Conservation (phyloP, 2,888 invertebrate genomes). For the Pseudeuparius sepicola region DNA sequence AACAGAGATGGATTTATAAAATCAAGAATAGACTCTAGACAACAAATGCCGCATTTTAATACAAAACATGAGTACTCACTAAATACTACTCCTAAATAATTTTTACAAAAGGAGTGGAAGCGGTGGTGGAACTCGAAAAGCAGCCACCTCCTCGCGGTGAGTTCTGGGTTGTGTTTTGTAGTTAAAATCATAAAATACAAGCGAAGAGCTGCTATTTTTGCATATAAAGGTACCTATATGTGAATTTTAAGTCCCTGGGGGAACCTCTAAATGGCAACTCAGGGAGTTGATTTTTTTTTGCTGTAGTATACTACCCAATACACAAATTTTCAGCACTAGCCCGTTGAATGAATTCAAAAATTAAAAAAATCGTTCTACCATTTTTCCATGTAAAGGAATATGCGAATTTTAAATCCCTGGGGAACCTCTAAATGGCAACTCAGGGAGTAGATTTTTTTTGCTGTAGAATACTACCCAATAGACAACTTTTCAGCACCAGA, state of each 20-base stretch:
- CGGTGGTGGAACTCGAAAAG: too few relatives aligned
- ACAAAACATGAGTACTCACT: constrained; percentile 4
- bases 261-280: too few relatives aligned
- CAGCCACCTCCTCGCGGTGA: too few relatives aligned
- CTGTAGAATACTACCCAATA: too few relatives aligned
- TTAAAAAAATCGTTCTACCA: too few relatives aligned
- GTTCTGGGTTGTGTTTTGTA: constrained; percentile 4
- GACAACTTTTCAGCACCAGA: too few relatives aligned
- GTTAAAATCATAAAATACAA: constrained; percentile 5
- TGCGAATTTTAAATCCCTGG: too few relatives aligned
- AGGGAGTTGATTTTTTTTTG: constrained; percentile 8
- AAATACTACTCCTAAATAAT: constrained; percentile 2
- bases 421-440: too few relatives aligned
- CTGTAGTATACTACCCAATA: constrained; percentile 8
- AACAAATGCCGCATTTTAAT: constrained; percentile 5
- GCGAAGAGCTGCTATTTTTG: constrained; percentile 5
- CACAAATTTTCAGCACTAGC: constrained; percentile 12
- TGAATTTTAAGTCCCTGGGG: constrained; percentile 1
- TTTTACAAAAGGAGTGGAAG: constrained; percentile 2
- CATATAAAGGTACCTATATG: constrained; percentile 3
- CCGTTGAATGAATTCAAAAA: constrained; percentile 11
- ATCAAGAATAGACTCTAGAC: constrained; percentile 2
- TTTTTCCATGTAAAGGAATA: too few relatives aligned
- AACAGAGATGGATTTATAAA: constrained; percentile 3
- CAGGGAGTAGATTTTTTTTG: too few relatives aligned